Conservation (phyloP, 2,113 vertebrate species). For the Pao palembangensis region DNA sequence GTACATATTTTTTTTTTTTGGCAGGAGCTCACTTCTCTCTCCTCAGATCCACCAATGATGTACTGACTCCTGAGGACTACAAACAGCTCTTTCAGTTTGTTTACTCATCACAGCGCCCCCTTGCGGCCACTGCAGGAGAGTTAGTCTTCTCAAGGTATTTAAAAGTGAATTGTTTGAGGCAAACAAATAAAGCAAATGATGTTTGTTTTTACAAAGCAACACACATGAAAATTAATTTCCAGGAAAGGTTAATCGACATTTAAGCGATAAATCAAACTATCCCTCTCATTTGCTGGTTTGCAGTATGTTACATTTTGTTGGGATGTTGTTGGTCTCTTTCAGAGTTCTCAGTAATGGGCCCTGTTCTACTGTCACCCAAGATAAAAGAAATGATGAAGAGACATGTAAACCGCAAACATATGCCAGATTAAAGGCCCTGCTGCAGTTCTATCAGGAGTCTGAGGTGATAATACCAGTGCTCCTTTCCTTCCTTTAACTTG, state of each 20-base stretch:
- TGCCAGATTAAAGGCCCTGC: slow-evolving; percentile 75
- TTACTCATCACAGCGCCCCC: slow-evolving; percentile 82
- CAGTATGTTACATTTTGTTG: no score
- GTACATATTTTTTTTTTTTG: not conserved
- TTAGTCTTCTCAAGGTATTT: slow-evolving; percentile 81
- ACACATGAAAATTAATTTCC: no score
- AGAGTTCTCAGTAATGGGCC: slow-evolving; percentile 73
- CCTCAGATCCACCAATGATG: slow-evolving; percentile 78
- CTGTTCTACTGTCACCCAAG: slow-evolving; percentile 41
- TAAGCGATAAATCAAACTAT: no score
- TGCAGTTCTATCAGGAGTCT: slow-evolving; percentile 78
- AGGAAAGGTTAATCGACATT: no score
- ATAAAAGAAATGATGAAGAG: slow-evolving; percentile 55
- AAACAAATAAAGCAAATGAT: not conserved
- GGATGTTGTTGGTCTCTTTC: slow-evolving; percentile 27
- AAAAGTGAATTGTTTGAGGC: not conserved
- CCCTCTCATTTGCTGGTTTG: no score
- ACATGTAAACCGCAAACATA: slow-evolving; percentile 40
- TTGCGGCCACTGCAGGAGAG: slow-evolving; percentile 85
- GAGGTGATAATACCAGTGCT: slow-evolving; percentile 71
- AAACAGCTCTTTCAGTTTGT: slow-evolving; percentile 81
- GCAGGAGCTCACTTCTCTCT: slow-evolving; percentile 8
- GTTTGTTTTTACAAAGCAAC: not conserved
- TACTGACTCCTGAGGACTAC: slow-evolving; percentile 77
- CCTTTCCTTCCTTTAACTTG: not conserved